A percentile compares a stretch with the other conserved stretches of the same genome.
phyloP scores from a whole-genome alignment of 2,888 invertebrate genomes.

The Mythimna pallens region DNA sequence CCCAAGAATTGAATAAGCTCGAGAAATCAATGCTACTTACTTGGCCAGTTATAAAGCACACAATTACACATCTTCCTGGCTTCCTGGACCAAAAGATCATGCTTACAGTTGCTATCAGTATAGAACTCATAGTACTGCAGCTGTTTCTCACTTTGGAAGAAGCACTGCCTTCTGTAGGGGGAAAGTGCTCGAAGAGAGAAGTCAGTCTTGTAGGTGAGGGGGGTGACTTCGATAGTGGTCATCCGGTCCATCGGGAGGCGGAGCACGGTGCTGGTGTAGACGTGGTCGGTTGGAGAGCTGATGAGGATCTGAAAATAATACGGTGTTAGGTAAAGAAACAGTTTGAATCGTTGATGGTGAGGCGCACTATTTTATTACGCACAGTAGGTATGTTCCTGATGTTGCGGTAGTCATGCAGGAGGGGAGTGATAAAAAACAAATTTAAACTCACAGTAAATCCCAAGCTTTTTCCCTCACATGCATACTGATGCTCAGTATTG shows the following conservation, averaged over 20 bases:
- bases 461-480: slow-evolving; percentile 84
- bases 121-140: slow-evolving; percentile 85
- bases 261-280: slow-evolving; percentile 84
- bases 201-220: slow-evolving; percentile 85
- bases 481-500: slow-evolving; percentile 83
- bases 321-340: too few relatives aligned
- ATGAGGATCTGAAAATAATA: slow-evolving; percentile 77
- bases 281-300: slow-evolving; percentile 85
- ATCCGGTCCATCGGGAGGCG: slow-evolving; percentile 86
- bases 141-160: slow-evolving; percentile 84
- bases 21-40: slow-evolving; percentile 72
- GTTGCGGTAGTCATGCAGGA: too few relatives aligned
- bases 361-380: too few relatives aligned
- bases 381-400: too few relatives aligned
- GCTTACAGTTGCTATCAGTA: slow-evolving; percentile 89
- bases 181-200: slow-evolving; percentile 74
- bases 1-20: too few relatives aligned
- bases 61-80: slow-evolving; percentile 86
- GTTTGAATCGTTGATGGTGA: too few relatives aligned
- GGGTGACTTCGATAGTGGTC: slow-evolving; percentile 86
- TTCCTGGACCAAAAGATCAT: slow-evolving; percentile 87
- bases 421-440: neutral
- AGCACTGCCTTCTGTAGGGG: slow-evolving; percentile 83
- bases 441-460: slow-evolving; percentile 83
- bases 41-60: slow-evolving; percentile 84